Base-by-base conservation (phyloP, 92 coral and sea anemone species). In the Anthopleura xanthogrammica region DNA sequence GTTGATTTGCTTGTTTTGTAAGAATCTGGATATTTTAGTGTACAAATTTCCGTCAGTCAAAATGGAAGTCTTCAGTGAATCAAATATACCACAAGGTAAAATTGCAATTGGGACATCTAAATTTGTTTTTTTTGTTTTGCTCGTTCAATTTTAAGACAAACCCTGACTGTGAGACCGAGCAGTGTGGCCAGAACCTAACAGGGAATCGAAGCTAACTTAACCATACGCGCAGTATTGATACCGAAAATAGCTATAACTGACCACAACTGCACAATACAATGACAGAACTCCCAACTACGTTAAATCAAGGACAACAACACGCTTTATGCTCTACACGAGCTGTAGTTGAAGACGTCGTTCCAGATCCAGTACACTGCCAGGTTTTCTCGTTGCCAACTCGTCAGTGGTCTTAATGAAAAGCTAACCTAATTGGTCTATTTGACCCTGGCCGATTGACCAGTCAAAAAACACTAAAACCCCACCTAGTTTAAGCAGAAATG, bases 221-320 rank as follows among this genome's bases (percentile, higher is more conserved):
- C 50, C 50, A 14, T 57, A 16, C 0, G 62, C 20, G 62, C 12
- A 13, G 62, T 57, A 57, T 5, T 9, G 5, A 46, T 46, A 46
- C 5, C 50, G 3, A 12, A 56, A 5, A 5, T 57, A 57, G 20
- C 62, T 46, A 29, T 57, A 57, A 57, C 62, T 57, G 62, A 57
- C 62, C 71, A 64, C 71, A 64, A 19, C 71, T 20, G 71, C 71
- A 5, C 71, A 64, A 64, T 64, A 64, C 71, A 64, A 64, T 64
- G 71, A 64, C 71, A 19, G 39, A 22, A 64, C 71, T 46, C n/a
- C 66, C 71, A 64, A 10, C 39, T 64, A 64, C 23, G n/a, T 7
- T 64, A 64, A 64, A 64, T 64, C 71, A 64, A 64, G 23, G 71
- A 64, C 71, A 19, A 20, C 19, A 22, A 64, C 71, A 17, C 62